Evolutionary conservation across 2,797 vertebrate species (phyloP), one percentile per base, ranked within the genome.

Genomic region (Ctenopoma multispine): DNA sequence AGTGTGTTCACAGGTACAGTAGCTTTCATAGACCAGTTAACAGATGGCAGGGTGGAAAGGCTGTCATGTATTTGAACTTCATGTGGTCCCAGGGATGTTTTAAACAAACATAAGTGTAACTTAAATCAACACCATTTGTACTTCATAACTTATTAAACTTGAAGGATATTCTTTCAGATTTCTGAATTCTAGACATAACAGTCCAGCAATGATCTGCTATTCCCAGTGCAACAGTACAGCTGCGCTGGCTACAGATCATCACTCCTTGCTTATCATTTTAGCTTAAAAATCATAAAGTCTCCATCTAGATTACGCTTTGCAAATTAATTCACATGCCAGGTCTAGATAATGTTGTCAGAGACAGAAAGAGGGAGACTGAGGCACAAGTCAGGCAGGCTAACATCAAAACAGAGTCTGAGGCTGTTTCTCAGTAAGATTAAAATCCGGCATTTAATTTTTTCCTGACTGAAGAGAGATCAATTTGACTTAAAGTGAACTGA

Each of bases 371-470:
- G 36, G 36, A 12, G 9, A 12, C 36, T 36, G 36, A 36, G 12
- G 40, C 13, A 41, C 3, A 41, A 15, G 14, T 15, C 12, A 15
- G 40, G 14, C 13, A 41, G 40, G 5, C 14, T 31, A 49, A 63
- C 34, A 24, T n/a, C 15, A 41, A 55, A 46, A 21, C 17, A 17
- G 14, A 44, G 27, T 41, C n/a, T 29, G 29, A 18, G 20, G 47
- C 27, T 57, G 27, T 15, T 31, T 51, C 27, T 55, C 43, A 21
- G 8, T 17, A 20, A 46, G 12, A 29, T 34, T 41, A 3, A 36
- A 38, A 38, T 9, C 31, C 15, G 61, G 49, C n/a, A 47, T 55
- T 11, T 53, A 51, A 34, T 34, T 7, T 34, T 58, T 61, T 73
- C 43, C 13, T n/a, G n/a, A n/a, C 7, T 71, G 6, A 29, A 18